Evolutionary conservation across 2,113 vertebrate genomes (phyloP).

Genomic region (Poeciliopsis occidentalis): DNA sequence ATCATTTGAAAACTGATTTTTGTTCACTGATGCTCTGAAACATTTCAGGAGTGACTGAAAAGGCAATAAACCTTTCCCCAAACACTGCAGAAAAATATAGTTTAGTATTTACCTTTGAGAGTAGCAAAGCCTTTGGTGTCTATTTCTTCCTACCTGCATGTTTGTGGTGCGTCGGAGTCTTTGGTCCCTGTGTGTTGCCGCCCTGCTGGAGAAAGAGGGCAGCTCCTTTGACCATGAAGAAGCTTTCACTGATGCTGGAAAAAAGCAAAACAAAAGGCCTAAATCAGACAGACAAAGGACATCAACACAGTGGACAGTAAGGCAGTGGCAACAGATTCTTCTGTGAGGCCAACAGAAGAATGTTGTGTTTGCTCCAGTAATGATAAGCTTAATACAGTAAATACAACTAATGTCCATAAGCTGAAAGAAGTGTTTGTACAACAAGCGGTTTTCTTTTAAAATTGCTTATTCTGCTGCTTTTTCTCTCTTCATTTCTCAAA

Average conservation of each 20-base stretch:
- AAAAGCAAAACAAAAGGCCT: not conserved
- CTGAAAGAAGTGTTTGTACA: too few relatives aligned
- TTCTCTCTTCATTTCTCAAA: too few relatives aligned
- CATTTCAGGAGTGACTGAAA: too few relatives aligned
- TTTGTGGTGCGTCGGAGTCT: constrained; percentile 89
- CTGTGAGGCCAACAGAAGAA: not conserved
- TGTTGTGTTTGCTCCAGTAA: not conserved
- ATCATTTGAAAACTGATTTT: too few relatives aligned
- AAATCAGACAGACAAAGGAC: not conserved
- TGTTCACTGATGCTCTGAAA: too few relatives aligned
- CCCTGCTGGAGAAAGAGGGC: constrained; percentile 96
- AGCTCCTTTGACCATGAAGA: constrained; percentile 99
- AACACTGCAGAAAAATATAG: too few relatives aligned
- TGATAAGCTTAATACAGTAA: not conserved
- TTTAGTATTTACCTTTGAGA: constrained; percentile 10
- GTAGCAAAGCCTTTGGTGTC: constrained; percentile 9
- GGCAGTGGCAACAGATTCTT: not conserved
- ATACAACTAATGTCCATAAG: not conserved
- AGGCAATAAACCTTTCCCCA: too few relatives aligned
- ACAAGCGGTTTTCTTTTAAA: too few relatives aligned
- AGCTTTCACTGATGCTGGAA: constrained; percentile 94
- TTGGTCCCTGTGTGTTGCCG: constrained; percentile 85
- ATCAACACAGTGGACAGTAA: not conserved
- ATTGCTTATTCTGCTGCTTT: too few relatives aligned
- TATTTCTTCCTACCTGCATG: constrained; percentile 86